phyloP scores from a whole-genome alignment of 2,888 invertebrate genomes.

The Nephrotoma guestfalica region DNA sequence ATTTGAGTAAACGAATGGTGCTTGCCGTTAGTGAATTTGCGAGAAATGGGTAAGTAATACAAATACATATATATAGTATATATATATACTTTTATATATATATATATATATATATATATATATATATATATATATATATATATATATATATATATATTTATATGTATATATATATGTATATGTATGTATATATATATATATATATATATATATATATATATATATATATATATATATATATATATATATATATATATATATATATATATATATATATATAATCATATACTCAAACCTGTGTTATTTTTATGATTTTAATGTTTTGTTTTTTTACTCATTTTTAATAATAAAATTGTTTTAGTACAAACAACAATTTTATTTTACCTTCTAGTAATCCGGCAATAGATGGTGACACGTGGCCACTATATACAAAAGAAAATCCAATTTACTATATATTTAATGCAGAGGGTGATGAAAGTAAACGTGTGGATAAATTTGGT shows the following conservation, averaged over 20 bases:
- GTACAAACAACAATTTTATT: not conserved
- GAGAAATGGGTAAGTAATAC: conserved; percentile 67
- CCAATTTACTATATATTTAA: conserved; percentile 85
- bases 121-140: not conserved
- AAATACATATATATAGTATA: not conserved
- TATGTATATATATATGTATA: too few relatives aligned
- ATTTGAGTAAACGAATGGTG: conserved; percentile 84
- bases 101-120: not conserved
- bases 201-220: not conserved
- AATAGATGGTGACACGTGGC: conserved; percentile 51
- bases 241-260: not conserved
- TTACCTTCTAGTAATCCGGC: conserved; percentile 15
- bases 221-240: not conserved
- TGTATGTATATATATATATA: not conserved
- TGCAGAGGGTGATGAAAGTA: conserved; percentile 55
- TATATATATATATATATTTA: not conserved
- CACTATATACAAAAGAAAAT: conserved; percentile 67
- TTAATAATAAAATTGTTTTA: not conserved
- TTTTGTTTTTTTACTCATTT: not conserved
- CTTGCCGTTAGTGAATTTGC: conserved; percentile 87
- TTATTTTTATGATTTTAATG: conserved; percentile 1
- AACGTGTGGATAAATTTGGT: conserved; percentile 40
- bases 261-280: not conserved
- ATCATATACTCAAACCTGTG: not conserved
- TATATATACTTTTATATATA: not conserved